Evolutionary conservation across 1,140 invertebrate genomes (phyloP).

Genomic region (Adelges cooleyi): DNA sequence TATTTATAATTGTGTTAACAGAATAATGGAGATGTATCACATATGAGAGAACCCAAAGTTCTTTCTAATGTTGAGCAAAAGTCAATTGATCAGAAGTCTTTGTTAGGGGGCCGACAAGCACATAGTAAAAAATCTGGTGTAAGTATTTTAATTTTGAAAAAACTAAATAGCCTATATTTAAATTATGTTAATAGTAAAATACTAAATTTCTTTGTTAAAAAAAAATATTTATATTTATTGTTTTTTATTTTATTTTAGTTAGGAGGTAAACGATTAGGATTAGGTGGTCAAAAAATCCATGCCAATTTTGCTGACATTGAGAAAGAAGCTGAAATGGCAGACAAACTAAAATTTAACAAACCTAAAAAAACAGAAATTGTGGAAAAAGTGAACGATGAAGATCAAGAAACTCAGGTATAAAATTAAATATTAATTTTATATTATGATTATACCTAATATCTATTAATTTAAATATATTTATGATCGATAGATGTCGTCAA

Average conservation of each 20-base stretch:
- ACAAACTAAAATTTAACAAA: conserved; percentile 53
- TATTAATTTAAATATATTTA: conserved; percentile 3
- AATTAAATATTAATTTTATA: neutral
- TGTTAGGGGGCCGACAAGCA: conserved; percentile 34
- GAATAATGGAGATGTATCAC: neutral
- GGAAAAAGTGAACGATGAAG: conserved; percentile 42
- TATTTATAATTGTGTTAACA: neutral
- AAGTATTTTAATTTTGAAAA: conserved; percentile 35
- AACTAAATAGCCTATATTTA: too few species aligned
- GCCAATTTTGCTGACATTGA: conserved; percentile 95
- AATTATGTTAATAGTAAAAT: too few species aligned
- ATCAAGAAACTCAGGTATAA: conserved; percentile 44
- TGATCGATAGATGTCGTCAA: conserved; percentile 48
- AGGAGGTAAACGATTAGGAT: conserved; percentile 71
- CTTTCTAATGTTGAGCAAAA: conserved; percentile 6
- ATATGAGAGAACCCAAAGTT: neutral
- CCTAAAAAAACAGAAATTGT: conserved; percentile 31
- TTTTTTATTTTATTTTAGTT: conserved; percentile 45
- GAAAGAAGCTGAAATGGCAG: conserved; percentile 61
- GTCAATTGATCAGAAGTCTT: conserved; percentile 15
- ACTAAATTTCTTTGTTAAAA: too few species aligned
- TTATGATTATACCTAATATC: neutral
- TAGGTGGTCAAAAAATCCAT: conserved; percentile 94
- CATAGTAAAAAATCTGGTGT: conserved; percentile 53
- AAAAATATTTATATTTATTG: too few species aligned